Evolutionary conservation across 2,888 invertebrate species (phyloP), one percentile per base, ranked within the genome.

Genomic region (Pyrrhosoma nymphula): DNA sequence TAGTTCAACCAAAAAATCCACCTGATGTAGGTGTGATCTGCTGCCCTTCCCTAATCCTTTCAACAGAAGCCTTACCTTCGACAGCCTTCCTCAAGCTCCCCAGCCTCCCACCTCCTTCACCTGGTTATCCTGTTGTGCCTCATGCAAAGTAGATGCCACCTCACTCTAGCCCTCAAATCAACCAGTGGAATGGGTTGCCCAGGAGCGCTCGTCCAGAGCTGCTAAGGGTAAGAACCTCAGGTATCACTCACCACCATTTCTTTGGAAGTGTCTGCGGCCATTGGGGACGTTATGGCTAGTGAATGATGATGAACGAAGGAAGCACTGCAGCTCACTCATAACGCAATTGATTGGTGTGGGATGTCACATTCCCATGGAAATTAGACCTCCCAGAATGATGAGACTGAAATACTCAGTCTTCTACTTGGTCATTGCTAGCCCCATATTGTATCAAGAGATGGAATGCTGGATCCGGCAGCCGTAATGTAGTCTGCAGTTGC

Each of bases 291-390:
- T 69, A 55, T 93, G 93, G 93, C 93, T 93, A 93, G 93, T 93
- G 93, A 75, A 47, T 93, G 82, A 69, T 69, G 69, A 82, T 82
- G 93, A 93, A 69, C 63, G 26, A 55, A 93, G 93, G 75, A 93
- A 69, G 93, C 93, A 93, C 93, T 93, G 93, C 93, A 93, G 93
- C 93, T 93, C 93, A 93, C 93, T 93, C 93, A 93, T 93, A 93
- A 93, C 93, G 93, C 63, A 93, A 93, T 93, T 93, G 93, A 93
- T 93, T 39, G 39, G 63, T 63, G 69, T 63, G 47, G 12, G 69
- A 69, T 69, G 93, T 93, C 30, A 35, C 35, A 35, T 35, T 82
- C 82, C 82, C 82, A 0, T 30, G 82, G 82, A 35, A 82, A 82
- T 82, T 82, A 82, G 35, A 82, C 30, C 82, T 82, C 30, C 82